Evolutionary conservation across 2,797 vertebrate species (phyloP).

Genomic region (Graptemys geographica): DNA sequence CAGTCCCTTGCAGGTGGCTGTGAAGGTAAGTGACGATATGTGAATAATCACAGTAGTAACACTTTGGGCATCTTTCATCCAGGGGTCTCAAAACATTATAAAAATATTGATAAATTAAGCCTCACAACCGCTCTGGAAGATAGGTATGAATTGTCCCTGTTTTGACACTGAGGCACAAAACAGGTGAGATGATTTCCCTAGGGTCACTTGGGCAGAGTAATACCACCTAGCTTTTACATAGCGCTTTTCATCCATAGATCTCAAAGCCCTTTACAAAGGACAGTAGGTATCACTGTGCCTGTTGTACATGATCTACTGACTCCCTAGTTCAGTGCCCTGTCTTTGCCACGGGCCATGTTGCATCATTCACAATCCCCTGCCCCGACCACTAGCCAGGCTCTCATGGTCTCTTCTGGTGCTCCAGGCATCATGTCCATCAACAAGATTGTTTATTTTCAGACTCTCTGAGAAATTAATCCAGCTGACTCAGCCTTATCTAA

Average conservation of each 20-base stretch:
- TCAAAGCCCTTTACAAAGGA: not conserved
- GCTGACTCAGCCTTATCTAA: not conserved
- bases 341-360: not conserved
- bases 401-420: not conserved
- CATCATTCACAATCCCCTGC: not conserved
- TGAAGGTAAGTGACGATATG: constrained; percentile 89
- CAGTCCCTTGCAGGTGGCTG: constrained; percentile 95
- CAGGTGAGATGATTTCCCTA: not conserved
- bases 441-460: not conserved
- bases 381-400: not conserved
- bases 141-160: not conserved
- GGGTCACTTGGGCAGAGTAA: not conserved
- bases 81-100: constrained; percentile 50
- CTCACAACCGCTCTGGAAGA: not conserved
- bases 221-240: not conserved
- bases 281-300: not conserved
- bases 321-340: not conserved
- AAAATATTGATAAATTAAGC: constrained; percentile 13
- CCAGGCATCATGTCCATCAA: not conserved
- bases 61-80: constrained; percentile 52
- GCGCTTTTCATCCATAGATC: not conserved
- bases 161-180: not conserved
- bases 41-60: constrained; percentile 33
- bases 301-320: not conserved
- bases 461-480: not conserved